phyloP scores from a whole-genome alignment of 2,113 vertebrate species.

The Vulpes ferrilata region DNA sequence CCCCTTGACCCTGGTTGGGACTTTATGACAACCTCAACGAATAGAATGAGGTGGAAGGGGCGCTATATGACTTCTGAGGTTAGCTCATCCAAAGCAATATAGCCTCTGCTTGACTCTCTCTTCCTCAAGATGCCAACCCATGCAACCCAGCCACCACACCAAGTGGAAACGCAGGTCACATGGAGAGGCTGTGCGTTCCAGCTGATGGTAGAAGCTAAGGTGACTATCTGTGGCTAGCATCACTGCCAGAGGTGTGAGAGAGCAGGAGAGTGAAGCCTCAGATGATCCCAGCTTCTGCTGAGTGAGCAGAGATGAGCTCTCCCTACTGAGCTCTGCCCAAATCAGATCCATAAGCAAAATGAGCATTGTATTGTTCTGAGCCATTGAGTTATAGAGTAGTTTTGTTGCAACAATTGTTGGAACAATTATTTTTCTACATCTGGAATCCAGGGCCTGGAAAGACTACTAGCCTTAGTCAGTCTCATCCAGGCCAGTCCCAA shows the following conservation, averaged over 20 bases:
- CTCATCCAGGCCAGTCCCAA: neutral
- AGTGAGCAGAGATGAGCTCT: neutral
- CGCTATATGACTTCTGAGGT: neutral
- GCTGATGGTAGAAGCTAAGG: neutral
- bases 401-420: neutral
- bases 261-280: neutral
- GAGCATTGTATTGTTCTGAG: neutral
- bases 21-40: neutral
- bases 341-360: neutral
- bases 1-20: neutral
- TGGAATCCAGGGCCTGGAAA: neutral
- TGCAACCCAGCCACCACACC: neutral
- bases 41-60: neutral
- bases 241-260: accelerated
- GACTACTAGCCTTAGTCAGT: neutral
- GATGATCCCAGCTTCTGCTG: neutral
- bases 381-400: neutral
- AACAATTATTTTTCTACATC: neutral
- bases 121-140: neutral
- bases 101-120: neutral
- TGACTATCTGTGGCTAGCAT: neutral
- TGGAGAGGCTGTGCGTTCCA: neutral
- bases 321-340: neutral
- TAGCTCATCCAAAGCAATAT: neutral
- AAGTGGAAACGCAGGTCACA: neutral